These are phyloP conservation scores for Acanthosepion esculentum DNA, from an alignment of 2,888 invertebrate species.

Conservation along the genomic window DNA sequence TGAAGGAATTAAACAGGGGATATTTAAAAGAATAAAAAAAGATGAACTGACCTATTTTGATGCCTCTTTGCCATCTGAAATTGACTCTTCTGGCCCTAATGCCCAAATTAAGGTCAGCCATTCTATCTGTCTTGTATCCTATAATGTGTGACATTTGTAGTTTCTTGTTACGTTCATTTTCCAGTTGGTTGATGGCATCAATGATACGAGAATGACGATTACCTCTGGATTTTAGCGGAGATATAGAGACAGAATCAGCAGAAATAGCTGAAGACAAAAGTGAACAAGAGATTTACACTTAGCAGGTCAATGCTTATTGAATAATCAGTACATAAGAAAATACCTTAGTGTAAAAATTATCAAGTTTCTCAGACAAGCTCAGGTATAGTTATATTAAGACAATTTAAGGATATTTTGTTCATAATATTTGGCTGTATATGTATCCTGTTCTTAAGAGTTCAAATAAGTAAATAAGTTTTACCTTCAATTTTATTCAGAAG, in stretches of 20 bases:
- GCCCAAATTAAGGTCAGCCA: slow-evolving; percentile 80
- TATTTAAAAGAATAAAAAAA: not conserved
- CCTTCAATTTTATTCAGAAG: no score
- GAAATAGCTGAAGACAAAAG: slow-evolving; percentile 50
- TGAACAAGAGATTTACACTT: slow-evolving; percentile 25
- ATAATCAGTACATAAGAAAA: not conserved
- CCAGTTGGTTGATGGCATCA: slow-evolving; percentile 79
- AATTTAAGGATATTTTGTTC: no score
- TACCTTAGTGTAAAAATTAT: not conserved
- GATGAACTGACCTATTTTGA: slow-evolving; percentile 81
- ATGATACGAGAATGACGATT: slow-evolving; percentile 61
- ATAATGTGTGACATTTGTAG: slow-evolving; percentile 80
- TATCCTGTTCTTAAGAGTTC: no score
- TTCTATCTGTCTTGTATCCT: slow-evolving; percentile 79
- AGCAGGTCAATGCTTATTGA: not conserved
- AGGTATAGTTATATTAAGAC: no score
- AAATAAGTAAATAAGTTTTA: no score
- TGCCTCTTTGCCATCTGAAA: slow-evolving; percentile 95
- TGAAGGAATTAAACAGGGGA: not conserved
- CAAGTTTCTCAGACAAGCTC: not conserved
- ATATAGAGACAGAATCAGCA: slow-evolving; percentile 49
- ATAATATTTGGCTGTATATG: no score
- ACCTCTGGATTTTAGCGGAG: slow-evolving; percentile 52
- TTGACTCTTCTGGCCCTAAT: slow-evolving; percentile 86
- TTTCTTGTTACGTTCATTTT: slow-evolving; percentile 80